These are phyloP conservation scores for Lepidocolaptes lacrymiger DNA, from an alignment of 2,797 vertebrate genomes.

Conservation along the genomic window DNA sequence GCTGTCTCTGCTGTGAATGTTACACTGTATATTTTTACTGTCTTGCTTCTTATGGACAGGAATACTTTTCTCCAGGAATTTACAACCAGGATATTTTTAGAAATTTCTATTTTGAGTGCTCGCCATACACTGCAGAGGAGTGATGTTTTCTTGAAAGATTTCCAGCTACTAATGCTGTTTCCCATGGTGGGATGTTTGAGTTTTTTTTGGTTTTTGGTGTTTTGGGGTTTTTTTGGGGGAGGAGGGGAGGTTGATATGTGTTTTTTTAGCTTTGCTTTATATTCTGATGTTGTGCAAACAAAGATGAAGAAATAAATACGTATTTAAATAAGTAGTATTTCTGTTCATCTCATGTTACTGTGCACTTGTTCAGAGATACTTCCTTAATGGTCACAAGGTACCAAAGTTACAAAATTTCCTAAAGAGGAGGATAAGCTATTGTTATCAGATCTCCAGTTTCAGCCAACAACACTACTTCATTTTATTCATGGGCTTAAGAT, in stretches of 20 bases:
- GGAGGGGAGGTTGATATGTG: accelerated
- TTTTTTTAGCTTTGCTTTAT: background rate
- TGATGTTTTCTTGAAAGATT: background rate
- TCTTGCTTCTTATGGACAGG: background rate
- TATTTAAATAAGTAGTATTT: background rate
- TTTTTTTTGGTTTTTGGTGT: background rate
- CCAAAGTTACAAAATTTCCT: background rate
- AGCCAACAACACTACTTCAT: background rate
- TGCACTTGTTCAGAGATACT: background rate
- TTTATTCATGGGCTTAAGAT: background rate
- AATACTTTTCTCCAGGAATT: background rate
- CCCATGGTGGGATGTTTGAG: background rate
- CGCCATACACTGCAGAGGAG: background rate
- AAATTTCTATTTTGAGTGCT: background rate
- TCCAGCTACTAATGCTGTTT: background rate
- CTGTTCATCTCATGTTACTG: background rate
- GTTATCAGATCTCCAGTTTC: background rate
- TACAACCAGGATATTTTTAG: background rate
- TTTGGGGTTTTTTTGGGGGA: too few relatives aligned
- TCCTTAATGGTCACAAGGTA: background rate
- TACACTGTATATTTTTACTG: background rate
- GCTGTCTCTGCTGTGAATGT: background rate
- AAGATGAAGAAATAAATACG: background rate
- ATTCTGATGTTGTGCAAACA: background rate
- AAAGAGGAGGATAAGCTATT: background rate